Conservation (phyloP, 1,140 invertebrate genomes). For the Aphidius gifuensis region DNA sequence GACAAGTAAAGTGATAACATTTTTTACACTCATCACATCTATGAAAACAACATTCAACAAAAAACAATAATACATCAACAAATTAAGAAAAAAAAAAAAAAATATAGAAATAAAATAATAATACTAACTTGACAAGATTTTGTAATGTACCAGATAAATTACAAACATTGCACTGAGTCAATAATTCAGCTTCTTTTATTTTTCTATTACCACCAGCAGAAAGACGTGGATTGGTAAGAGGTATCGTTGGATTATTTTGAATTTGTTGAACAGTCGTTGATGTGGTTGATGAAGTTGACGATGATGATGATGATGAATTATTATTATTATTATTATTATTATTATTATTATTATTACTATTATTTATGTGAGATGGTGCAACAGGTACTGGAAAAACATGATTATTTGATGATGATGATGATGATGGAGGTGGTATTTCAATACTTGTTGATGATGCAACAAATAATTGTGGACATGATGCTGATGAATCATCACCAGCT, state of each 20-base stretch:
- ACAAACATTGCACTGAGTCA: slow-evolving; percentile 68
- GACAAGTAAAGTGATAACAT: slow-evolving; percentile 87
- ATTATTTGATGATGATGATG: slow-evolving; percentile 19
- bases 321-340: too few relatives aligned
- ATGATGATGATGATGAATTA: slow-evolving; percentile 20
- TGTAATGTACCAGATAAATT: slow-evolving; percentile 58
- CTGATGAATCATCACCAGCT: slow-evolving; percentile 63
- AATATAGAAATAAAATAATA: too few relatives aligned
- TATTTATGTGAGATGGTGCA: slow-evolving; percentile 12
- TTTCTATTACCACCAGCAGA: slow-evolving; percentile 37
- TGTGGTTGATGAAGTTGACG: neutral
- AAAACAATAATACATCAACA: slow-evolving; percentile 2
- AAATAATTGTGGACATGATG: slow-evolving; percentile 66
- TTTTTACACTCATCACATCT: slow-evolving; percentile 91
- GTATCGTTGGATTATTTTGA: slow-evolving; percentile 18
- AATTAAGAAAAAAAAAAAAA: neutral
- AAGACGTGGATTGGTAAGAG: slow-evolving; percentile 28
- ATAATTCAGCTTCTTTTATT: slow-evolving; percentile 48
- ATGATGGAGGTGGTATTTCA: slow-evolving; percentile 58
- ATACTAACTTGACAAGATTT: slow-evolving; percentile 68
- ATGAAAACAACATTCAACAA: slow-evolving; percentile 21
- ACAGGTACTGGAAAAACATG: slow-evolving; percentile 52
- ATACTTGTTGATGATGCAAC: slow-evolving; percentile 69
- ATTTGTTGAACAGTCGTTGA: neutral
- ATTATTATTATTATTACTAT: too few relatives aligned